Percentiles rank a stretch among this genome's conserved stretches.
Evolutionary conservation across 2,888 invertebrate species (phyloP).

Genomic region (Trissolcus japonicus): DNA sequence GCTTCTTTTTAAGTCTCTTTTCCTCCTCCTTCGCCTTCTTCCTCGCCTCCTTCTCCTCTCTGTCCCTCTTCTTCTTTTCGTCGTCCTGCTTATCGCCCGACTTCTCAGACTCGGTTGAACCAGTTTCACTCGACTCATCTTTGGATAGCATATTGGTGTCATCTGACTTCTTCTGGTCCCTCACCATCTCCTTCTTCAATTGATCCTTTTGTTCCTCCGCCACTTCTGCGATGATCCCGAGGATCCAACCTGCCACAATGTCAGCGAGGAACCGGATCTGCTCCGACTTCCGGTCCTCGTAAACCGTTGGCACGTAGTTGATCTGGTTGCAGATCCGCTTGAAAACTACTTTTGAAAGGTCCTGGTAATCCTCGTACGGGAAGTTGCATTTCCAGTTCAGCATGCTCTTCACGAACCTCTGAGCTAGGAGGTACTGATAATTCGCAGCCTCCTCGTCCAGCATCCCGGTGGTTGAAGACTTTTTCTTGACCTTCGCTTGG

Average conservation of each 20-base stretch:
- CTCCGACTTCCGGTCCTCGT: constrained; percentile 66
- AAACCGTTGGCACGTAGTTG: constrained; percentile 59
- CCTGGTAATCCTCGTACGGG: constrained; percentile 65
- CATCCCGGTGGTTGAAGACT: neutral
- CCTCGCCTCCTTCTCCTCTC: neutral
- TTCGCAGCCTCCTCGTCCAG: constrained; percentile 64
- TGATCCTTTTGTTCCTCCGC: constrained; percentile 46
- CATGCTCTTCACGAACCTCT: constrained; percentile 69
- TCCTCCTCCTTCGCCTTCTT: neutral
- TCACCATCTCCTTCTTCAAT: neutral
- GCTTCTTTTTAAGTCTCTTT: neutral
- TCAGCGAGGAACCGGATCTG: constrained; percentile 69
- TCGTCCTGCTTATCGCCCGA: no score
- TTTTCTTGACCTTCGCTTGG: constrained; percentile 15
- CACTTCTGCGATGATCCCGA: constrained; percentile 66
- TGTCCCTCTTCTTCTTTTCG: neutral
- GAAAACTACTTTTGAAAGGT: constrained; percentile 67
- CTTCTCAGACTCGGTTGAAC: neutral
- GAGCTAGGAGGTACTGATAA: constrained; percentile 69
- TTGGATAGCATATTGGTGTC: no score
- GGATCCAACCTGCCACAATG: constrained; percentile 68
- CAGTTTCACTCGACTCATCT: neutral
- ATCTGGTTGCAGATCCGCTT: constrained; percentile 60
- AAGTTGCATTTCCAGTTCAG: constrained; percentile 64
- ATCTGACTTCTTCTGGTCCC: no score